Conservation (phyloP, 1,140 invertebrate species). For the Drosophila arawakana region DNA sequence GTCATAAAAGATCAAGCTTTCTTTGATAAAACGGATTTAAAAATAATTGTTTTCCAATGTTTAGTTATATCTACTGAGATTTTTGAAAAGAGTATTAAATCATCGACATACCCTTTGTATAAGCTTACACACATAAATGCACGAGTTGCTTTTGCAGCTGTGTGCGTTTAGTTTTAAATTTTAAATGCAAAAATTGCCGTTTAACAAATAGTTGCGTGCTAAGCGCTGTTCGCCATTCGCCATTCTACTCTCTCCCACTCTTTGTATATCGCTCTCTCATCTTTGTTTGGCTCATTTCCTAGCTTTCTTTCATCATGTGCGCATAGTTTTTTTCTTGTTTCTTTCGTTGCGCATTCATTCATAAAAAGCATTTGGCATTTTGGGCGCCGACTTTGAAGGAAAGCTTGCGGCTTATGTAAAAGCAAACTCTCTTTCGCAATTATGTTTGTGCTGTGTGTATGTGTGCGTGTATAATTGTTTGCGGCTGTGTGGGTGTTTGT, state of each 20-base stretch:
- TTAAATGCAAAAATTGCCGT: conserved; percentile 59
- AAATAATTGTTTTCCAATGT: too few relatives aligned
- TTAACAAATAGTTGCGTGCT: conserved; percentile 74
- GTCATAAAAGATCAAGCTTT: too few relatives aligned
- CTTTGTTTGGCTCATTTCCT: conserved; percentile 35
- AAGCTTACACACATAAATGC: conserved; percentile 2
- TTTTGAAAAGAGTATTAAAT: too few relatives aligned
- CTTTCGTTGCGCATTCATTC: conserved; percentile 67
- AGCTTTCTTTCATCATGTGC: conserved; percentile 35
- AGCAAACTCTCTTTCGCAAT: conserved; percentile 49
- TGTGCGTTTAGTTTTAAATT: conserved; percentile 55
- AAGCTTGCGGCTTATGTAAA: conserved; percentile 54
- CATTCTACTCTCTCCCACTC: not conserved
- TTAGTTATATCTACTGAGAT: too few relatives aligned
- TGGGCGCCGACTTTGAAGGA: conserved; percentile 40
- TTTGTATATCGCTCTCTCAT: conserved; percentile 16
- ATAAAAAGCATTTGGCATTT: conserved; percentile 61
- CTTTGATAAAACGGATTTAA: too few relatives aligned
- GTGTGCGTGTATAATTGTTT: not conserved
- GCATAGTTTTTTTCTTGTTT: conserved; percentile 46
- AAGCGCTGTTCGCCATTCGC: conserved; percentile 23
- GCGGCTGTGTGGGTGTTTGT: conserved; percentile 10
- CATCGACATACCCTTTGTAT: not conserved
- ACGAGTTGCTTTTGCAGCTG: conserved; percentile 17
- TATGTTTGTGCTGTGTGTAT: not conserved